Conservation (phyloP, 53 echinoderm and acorn worm genomes). For the Holothuria scabra region DNA sequence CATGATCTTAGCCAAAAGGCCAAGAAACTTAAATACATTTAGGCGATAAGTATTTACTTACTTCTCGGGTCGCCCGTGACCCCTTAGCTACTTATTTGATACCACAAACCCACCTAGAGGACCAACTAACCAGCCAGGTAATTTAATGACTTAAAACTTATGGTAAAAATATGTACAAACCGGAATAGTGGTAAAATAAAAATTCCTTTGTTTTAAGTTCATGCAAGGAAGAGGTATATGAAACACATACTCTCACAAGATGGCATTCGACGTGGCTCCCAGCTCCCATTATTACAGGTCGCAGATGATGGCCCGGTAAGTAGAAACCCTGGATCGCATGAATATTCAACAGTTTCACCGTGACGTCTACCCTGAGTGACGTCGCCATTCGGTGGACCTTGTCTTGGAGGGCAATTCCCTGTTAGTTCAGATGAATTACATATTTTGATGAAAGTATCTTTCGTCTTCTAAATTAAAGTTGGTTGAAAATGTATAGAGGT, state of each 20-base stretch:
- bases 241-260: conserved; percentile 3
- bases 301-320: background rate
- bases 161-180: background rate
- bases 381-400: background rate
- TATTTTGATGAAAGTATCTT: no score
- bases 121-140: no score
- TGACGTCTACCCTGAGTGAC: conserved; percentile 9
- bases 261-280: background rate
- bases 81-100: no score
- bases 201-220: background rate
- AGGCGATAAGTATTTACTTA: no score
- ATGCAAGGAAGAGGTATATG: background rate
- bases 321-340: conserved; percentile 4
- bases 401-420: background rate
- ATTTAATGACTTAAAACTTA: no score
- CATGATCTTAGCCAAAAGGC: no score
- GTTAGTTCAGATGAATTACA: background rate
- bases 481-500: no score
- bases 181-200: background rate
- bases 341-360: conserved; percentile 30
- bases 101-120: no score
- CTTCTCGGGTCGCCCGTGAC: no score
- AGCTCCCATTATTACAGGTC: conserved; percentile 8
- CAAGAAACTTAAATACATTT: no score
- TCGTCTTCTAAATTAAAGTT: no score